phyloP scores from a whole-genome alignment of 2,113 vertebrate species.

The Phoxinus phoxinus region DNA sequence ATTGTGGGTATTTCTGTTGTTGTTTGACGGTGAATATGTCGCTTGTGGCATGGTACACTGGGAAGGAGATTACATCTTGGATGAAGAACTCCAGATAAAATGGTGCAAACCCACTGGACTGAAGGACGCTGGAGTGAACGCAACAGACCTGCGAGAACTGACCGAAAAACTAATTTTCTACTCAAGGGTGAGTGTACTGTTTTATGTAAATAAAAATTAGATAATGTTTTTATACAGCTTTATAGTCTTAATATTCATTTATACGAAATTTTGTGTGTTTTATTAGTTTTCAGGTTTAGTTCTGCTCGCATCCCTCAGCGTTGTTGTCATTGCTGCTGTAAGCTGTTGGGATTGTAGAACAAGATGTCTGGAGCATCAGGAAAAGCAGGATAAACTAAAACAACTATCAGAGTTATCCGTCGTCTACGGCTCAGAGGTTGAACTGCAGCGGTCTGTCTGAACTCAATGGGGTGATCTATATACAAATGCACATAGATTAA shows the following conservation, averaged over 20 bases:
- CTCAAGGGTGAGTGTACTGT: not conserved
- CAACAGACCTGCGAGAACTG: not conserved
- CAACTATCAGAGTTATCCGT: not conserved
- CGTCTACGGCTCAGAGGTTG: constrained; percentile 10
- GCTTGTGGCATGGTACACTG: not conserved
- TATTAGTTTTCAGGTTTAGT: constrained; percentile 1
- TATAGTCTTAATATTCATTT: no score
- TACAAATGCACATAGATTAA: not conserved
- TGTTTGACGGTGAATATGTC: constrained; percentile 19
- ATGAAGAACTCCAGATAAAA: constrained; percentile 7
- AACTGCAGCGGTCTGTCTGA: not conserved
- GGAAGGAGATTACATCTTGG: constrained; percentile 19
- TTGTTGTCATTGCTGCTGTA: not conserved
- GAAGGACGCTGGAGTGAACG: not conserved
- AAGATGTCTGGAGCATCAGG: not conserved
- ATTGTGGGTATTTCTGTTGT: constrained; percentile 1
- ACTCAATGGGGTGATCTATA: not conserved
- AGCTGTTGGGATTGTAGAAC: not conserved
- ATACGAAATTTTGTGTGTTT: not conserved
- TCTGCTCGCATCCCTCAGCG: not conserved
- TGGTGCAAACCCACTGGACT: constrained; percentile 7
- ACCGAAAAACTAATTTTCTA: not conserved
- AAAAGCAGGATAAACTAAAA: not conserved
- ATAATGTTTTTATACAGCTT: no score
- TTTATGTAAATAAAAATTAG: no score